These are phyloP conservation scores for Stenichneumon culpator DNA, from an alignment of 2,888 invertebrate species.

Conservation along the genomic window DNA sequence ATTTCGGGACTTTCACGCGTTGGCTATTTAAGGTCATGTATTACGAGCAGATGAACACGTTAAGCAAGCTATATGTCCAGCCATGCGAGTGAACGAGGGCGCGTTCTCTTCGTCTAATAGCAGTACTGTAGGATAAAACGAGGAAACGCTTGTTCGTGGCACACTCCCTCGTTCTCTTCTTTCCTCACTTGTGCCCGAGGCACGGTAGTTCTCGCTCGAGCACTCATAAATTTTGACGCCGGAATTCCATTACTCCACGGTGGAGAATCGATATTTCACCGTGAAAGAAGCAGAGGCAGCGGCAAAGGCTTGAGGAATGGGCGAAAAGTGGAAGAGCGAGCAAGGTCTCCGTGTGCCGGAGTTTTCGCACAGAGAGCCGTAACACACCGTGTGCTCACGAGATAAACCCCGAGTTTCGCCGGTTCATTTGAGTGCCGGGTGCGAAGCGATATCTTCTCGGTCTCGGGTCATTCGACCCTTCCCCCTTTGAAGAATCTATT, in stretches of 20 bases:
- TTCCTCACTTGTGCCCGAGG: constrained; percentile 54
- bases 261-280: constrained; percentile 78
- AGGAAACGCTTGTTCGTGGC: constrained; percentile 27
- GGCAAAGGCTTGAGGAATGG: constrained; percentile 61
- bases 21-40: constrained; percentile 5
- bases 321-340: constrained; percentile 29
- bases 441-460: constrained; percentile 32
- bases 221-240: constrained; percentile 81
- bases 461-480: background rate
- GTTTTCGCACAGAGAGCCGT: constrained; percentile 34
- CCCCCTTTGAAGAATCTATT: constrained; percentile 5
- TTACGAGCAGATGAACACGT: constrained; percentile 42
- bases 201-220: constrained; percentile 63
- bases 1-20: background rate
- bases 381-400: constrained; percentile 52
- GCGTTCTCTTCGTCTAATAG: constrained; percentile 55
- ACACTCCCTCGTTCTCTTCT: constrained; percentile 29
- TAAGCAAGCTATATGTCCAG: constrained; percentile 13
- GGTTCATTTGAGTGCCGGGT: constrained; percentile 46
- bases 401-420: constrained; percentile 61
- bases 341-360: constrained; percentile 53
- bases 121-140: constrained; percentile 22
- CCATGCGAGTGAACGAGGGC: constrained; percentile 30
- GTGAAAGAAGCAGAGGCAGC: constrained; percentile 60
- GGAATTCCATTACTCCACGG: constrained; percentile 80